Percentiles rank a stretch among this genome's conserved stretches.
Evolutionary conservation across 64 coral and sea anemone species (phyloP).

Genomic region (Montipora sp.): DNA sequence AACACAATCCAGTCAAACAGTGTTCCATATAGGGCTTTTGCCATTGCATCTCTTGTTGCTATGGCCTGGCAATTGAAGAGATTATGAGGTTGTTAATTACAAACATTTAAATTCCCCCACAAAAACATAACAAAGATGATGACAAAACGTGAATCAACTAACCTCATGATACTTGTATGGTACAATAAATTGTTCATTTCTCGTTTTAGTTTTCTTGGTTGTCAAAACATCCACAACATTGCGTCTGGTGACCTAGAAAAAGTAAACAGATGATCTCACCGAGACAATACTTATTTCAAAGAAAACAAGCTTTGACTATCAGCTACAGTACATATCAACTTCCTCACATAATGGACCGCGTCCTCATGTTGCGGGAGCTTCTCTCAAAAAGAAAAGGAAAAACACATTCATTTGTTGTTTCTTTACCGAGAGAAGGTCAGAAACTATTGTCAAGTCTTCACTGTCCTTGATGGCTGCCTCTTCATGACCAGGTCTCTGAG

Average conservation of each 20-base stretch:
- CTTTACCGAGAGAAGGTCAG: constrained; percentile 81
- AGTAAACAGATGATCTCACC: not conserved
- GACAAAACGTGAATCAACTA: not conserved
- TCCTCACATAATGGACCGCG: no score
- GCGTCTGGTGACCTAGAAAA: constrained; percentile 72
- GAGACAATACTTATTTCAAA: no score
- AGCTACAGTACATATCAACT: no score
- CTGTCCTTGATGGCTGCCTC: constrained; percentile 65
- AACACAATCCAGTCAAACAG: constrained; percentile 99
- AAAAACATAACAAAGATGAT: no score
- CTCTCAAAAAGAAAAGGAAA: no score
- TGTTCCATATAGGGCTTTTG: constrained; percentile 95
- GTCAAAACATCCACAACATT: constrained; percentile 86
- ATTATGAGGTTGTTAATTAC: no score
- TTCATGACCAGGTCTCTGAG: constrained; percentile 84
- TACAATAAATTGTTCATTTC: constrained; percentile 97
- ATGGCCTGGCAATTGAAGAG: constrained; percentile 61
- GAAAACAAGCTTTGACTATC: no score
- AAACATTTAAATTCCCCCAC: no score
- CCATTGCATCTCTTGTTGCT: constrained; percentile 95
- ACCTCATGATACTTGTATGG: constrained; percentile 98
- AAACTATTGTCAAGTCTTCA: constrained; percentile 72
- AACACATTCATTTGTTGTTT: not conserved
- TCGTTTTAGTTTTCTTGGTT: constrained; percentile 94
- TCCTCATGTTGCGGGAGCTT: no score